A percentile compares a stretch with the other conserved stretches of the same genome.
These are phyloP conservation scores for Tuberolachnus salignus DNA, from an alignment of 2,888 invertebrate genomes.

Conservation along the genomic window DNA sequence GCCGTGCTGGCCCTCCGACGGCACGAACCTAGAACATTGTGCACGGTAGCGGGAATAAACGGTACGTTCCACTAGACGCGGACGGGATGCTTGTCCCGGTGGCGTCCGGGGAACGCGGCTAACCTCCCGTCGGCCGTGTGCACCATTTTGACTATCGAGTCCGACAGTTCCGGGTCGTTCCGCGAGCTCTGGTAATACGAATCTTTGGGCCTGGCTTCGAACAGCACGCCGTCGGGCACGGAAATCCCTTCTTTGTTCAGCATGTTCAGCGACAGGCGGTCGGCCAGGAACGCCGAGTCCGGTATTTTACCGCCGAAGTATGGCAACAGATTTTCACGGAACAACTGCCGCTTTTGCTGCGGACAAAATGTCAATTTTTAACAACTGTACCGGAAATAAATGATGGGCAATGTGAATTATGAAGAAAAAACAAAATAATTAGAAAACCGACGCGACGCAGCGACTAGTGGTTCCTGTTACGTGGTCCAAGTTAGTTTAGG, in stretches of 20 bases:
- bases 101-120: no score
- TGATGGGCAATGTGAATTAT: no score
- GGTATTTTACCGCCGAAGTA: slow-evolving; percentile 71
- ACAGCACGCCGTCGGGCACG: slow-evolving; percentile 68
- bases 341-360: slow-evolving; percentile 69
- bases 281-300: slow-evolving; percentile 69
- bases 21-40: slow-evolving; percentile 42
- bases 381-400: neutral
- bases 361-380: slow-evolving; percentile 57
- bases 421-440: neutral
- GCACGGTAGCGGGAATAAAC: no score
- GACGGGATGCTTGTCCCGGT: no score
- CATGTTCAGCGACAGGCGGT: slow-evolving; percentile 68
- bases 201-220: slow-evolving; percentile 63
- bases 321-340: slow-evolving; percentile 70
- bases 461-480: no score
- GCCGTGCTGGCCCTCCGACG: slow-evolving; percentile 61
- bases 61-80: no score
- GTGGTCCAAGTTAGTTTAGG: no score
- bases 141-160: slow-evolving; percentile 59
- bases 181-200: slow-evolving; percentile 61
- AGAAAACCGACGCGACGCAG: neutral
- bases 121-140: slow-evolving; percentile 66
- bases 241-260: slow-evolving; percentile 70
- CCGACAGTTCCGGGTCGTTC: slow-evolving; percentile 59